Percentiles rank a stretch among this genome's conserved stretches.
Conservation (phyloP, 1,140 invertebrate genomes). For the Metaphire vulgaris region DNA sequence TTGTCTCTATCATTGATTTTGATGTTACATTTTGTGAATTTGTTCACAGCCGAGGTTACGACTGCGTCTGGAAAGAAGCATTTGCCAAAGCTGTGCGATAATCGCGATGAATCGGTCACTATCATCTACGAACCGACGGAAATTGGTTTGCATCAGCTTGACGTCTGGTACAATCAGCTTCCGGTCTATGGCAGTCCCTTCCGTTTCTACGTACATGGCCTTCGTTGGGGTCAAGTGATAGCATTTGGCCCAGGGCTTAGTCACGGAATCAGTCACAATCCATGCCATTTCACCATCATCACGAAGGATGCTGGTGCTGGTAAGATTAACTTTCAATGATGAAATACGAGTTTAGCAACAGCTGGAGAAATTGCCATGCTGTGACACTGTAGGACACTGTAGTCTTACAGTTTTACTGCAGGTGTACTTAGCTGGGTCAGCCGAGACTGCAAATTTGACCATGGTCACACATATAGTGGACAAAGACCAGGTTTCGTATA, state of each 20-base stretch:
- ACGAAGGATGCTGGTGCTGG: conserved; percentile 89
- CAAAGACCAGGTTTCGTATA: too few relatives aligned
- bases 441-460: too few relatives aligned
- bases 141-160: conserved; percentile 84
- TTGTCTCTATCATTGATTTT: too few relatives aligned
- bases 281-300: conserved; percentile 88
- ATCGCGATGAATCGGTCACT: conserved; percentile 90
- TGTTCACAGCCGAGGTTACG: conserved; percentile 59
- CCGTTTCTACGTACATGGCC: conserved; percentile 91
- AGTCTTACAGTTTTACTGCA: too few relatives aligned
- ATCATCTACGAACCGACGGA: conserved; percentile 89
- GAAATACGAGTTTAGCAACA: too few relatives aligned
- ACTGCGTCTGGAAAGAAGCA: conserved; percentile 89
- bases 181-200: conserved; percentile 93
- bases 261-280: conserved; percentile 76
- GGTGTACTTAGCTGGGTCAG: too few relatives aligned
- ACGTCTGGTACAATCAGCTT: conserved; percentile 88
- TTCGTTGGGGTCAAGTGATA: conserved; percentile 84
- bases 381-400: too few relatives aligned
- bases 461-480: too few relatives aligned
- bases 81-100: conserved; percentile 73
- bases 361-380: too few relatives aligned
- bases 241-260: conserved; percentile 73
- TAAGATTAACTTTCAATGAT: too few relatives aligned
- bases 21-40: conserved; percentile 7